Evolutionary conservation across 2,888 invertebrate genomes (phyloP), one percentile per base, ranked within the genome.

Genomic region (Ctenicera cuprea): DNA sequence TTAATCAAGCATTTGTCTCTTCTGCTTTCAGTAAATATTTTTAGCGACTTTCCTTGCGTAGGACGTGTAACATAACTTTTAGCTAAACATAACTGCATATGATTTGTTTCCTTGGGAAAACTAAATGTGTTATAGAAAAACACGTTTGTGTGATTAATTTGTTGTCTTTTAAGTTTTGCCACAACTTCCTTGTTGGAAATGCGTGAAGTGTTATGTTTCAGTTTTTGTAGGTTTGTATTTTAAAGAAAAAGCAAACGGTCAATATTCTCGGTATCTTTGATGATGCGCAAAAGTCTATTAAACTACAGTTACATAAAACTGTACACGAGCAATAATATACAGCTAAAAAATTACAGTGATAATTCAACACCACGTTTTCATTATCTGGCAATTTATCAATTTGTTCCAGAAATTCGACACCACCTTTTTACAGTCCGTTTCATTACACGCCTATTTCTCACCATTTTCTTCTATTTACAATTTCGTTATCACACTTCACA

Each of bases 341-440:
- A 33, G 37, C 20, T 37, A 59, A 59, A 59, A 59, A 59, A 59
- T 59, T 18, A 59, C 38, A 20, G 59, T n/a, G 59, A 59, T 59
- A 59, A 59, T 59, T 59, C 38, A 20, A 38, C 59, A 59, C 22
- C 41, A 16, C 59, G 18, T 20, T 59, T 59, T 38, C 59, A 59
- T 59, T 59, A 59, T 59, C 59, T 59, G 61, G 61, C 38, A 69
- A 69, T 69, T 69, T 69, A 48, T 69, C 61, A 61, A 59, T 69
- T 41, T 5, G 68, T 61, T 50, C 41, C 68, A 61, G 68, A 50
- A 33, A 59, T 43, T 69, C 37, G 22, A 61, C 37, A 50, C 61
- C 50, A n/a, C 9, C 38, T 69, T 69, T 69, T 69, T 48, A 22
- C 30, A 37, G 11, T 37, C 20, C 22, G 43, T 33, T 43, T 67